These are phyloP conservation scores for Phyllostomus hastatus DNA, from an alignment of 2,113 vertebrate species.

Conservation along the genomic window DNA sequence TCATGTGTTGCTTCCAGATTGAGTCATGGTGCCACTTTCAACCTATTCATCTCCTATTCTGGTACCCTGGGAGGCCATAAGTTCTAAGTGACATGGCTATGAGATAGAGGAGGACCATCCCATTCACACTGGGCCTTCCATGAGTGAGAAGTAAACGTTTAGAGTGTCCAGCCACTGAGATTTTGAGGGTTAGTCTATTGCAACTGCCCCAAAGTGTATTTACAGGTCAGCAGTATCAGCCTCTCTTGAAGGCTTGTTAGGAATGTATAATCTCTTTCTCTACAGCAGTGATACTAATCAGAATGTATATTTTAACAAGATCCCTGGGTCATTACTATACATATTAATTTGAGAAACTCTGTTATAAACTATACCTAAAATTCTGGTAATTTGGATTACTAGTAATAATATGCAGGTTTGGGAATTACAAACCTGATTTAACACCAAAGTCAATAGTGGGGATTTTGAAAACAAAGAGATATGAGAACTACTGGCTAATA, in stretches of 20 bases:
- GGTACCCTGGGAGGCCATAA: neutral
- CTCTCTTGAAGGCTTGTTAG: neutral
- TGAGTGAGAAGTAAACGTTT: neutral
- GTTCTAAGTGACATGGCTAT: neutral
- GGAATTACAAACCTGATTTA: neutral
- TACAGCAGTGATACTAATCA: neutral
- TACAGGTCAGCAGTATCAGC: neutral
- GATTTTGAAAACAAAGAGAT: neutral
- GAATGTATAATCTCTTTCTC: neutral
- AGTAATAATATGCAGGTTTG: neutral
- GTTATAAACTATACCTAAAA: neutral
- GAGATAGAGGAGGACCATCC: neutral
- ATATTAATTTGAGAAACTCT: constrained; percentile 18
- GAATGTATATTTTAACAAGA: neutral
- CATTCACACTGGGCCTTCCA: neutral
- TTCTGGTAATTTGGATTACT: neutral
- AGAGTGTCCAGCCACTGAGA: neutral
- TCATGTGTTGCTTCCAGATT: neutral
- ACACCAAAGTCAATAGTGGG: neutral
- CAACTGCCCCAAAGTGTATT: neutral
- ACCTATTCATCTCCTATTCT: neutral
- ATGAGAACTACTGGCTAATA: neutral
- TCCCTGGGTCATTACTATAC: neutral
- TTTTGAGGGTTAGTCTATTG: neutral
- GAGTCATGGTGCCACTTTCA: neutral